A percentile compares a stretch with the other conserved stretches of the same genome.
Conservation (phyloP, 2,888 invertebrate genomes). For the Stratiomys singularior region DNA sequence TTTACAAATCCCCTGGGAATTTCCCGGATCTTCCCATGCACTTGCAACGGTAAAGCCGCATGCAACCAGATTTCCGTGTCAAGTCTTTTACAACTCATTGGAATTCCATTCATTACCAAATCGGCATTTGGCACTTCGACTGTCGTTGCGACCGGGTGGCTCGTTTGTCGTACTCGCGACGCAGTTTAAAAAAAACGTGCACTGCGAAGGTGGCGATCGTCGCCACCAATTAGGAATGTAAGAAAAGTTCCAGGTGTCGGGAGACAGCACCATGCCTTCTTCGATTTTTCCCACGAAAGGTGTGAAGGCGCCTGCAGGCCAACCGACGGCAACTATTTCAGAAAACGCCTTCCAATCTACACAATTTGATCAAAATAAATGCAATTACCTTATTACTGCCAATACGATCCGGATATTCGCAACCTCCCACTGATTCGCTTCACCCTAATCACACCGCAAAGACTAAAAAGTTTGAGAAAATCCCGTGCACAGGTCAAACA, state of each 20-base stretch:
- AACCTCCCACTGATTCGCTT: neutral
- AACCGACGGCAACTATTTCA: neutral
- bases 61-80: neutral
- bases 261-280: neutral
- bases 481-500: constrained; percentile 30
- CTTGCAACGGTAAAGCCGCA: neutral
- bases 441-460: constrained; percentile 13
- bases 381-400: constrained; percentile 28
- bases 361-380: neutral
- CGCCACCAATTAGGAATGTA: neutral
- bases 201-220: neutral
- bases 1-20: neutral
- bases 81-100: neutral
- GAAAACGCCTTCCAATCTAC: neutral
- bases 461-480: constrained; percentile 25
- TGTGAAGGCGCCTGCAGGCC: constrained; percentile 26
- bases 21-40: neutral
- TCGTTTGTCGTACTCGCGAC: neutral
- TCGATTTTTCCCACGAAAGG: constrained; percentile 22
- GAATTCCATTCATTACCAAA: constrained; percentile 18
- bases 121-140: neutral
- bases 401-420: neutral
- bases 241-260: neutral
- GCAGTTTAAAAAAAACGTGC: neutral
- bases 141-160: neutral